phyloP scores from a whole-genome alignment of 2,797 vertebrate species.

The Schizothorax lantsangensis region DNA sequence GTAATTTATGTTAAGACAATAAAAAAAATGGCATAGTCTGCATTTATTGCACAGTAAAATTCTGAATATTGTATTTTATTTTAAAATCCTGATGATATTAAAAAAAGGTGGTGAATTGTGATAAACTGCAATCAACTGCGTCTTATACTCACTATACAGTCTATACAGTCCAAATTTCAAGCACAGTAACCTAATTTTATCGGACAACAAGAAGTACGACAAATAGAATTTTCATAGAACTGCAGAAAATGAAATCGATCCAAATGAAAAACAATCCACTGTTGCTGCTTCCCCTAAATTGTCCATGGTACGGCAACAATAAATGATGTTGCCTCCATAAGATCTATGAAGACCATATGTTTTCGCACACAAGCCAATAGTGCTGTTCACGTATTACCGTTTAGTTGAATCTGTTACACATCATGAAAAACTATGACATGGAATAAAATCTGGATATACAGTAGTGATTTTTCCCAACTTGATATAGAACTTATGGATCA shows the following conservation, averaged over 20 bases:
- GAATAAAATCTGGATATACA: not conserved
- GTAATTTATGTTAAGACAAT: not conserved
- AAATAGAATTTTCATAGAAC: not conserved
- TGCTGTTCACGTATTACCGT: not conserved
- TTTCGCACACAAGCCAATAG: conserved; percentile 6
- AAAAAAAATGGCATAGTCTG: not conserved
- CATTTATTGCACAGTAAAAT: not conserved
- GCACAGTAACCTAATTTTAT: not conserved
- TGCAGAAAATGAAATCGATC: conserved; percentile 19
- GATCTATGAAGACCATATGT: conserved; percentile 36
- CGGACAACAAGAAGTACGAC: not conserved
- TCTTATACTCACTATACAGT: not conserved
- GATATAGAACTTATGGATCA: not conserved
- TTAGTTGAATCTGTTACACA: not conserved
- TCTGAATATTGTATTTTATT: not conserved
- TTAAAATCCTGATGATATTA: not conserved
- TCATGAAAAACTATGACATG: conserved; percentile 5
- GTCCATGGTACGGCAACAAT: not conserved
- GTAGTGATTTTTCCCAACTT: not conserved
- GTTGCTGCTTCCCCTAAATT: conserved; percentile 7
- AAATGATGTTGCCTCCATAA: conserved; percentile 1
- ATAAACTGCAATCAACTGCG: not conserved
- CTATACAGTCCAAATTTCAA: not conserved
- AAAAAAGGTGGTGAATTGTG: not conserved
- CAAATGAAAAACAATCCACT: conserved; percentile 6